Base-by-base conservation (phyloP, 2,113 vertebrate species). In the Chloropsis hardwickii region DNA sequence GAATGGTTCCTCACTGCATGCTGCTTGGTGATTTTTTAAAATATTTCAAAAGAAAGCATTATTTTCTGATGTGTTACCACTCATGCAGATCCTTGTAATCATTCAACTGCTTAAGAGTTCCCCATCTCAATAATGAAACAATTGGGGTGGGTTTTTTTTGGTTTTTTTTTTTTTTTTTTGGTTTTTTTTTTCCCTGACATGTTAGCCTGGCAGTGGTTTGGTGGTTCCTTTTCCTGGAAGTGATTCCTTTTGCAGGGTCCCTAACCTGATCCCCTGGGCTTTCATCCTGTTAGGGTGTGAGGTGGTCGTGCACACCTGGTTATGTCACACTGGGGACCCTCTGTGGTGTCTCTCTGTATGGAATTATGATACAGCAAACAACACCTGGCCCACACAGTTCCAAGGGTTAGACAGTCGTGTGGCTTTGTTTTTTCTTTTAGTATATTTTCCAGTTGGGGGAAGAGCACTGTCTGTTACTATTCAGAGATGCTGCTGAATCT, bases 1-100 rank as follows among this genome's bases (percentile, higher is more conserved):
- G 93, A 96, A 93, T 79, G 79, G 83, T 6, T 78, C 90, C 81
- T 96, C 85, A 28, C 83, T 92, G 86, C 70, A 71, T 60, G 81
- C 62, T 80, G 54, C 37, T 72, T 85, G 84, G 84, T 92, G 89
- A 90, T 94, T 94, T 96, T 83, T 9, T 10, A 12, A 97, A 83
- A 58, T 24, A 6, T 31, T 77, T 78, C 12, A 10, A 71, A 92
- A 74, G 92, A 67, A 80, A 56, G 39, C 24, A 17, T 57, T 42
- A 50, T 76, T 92, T 85, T 57, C 48, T 56, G 50, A 51, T 73
- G 44, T 33, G 3, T 69, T 90, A 10, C 42, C 14, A 13, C 39
- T 82, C 2, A 2, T 72, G 53, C 57, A 66, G 27, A 53, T 77
- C 40, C 4, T 2, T 72, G 11, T 33, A 24, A 12, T 66, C 4